A percentile compares a stretch with the other conserved stretches of the same genome.
These are phyloP conservation scores for Gobio gobio DNA, from an alignment of 2,113 vertebrate species.

Conservation along the genomic window DNA sequence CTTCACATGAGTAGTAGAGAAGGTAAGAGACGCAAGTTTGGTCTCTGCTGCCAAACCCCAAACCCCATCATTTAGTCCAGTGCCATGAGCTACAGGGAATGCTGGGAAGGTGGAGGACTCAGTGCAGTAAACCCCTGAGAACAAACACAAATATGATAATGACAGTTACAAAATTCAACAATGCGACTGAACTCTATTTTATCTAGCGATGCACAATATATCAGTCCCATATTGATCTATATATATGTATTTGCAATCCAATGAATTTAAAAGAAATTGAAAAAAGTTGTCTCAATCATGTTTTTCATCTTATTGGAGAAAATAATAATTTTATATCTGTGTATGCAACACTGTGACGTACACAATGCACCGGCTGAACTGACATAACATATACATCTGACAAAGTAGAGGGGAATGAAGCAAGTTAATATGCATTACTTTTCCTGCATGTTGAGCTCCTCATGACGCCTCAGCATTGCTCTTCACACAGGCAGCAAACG, in stretches of 20 bases:
- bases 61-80: conserved; percentile 66
- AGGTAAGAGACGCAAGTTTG: conserved; percentile 36
- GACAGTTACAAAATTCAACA: no score
- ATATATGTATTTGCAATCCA: no score
- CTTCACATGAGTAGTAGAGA: conserved; percentile 42
- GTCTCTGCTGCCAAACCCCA: conserved; percentile 67
- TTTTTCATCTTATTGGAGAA: no score
- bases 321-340: no score
- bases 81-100: conserved; percentile 77
- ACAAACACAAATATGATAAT: not conserved
- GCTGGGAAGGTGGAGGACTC: conserved; percentile 77
- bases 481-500: conserved; percentile 78
- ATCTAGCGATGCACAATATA: no score
- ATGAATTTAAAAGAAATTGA: no score
- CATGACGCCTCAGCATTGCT: conserved; percentile 72
- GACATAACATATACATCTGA: not conserved
- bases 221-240: no score
- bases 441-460: conserved; percentile 57
- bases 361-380: not conserved
- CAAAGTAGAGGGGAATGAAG: not conserved
- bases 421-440: conserved; percentile 62
- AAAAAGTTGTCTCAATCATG: no score
- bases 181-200: no score
- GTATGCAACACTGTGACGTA: not conserved
- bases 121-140: conserved; percentile 74